A percentile compares a stretch with the other conserved stretches of the same genome.
phyloP scores from a whole-genome alignment of 2,888 invertebrate genomes.

The Polyommatus icarus region DNA sequence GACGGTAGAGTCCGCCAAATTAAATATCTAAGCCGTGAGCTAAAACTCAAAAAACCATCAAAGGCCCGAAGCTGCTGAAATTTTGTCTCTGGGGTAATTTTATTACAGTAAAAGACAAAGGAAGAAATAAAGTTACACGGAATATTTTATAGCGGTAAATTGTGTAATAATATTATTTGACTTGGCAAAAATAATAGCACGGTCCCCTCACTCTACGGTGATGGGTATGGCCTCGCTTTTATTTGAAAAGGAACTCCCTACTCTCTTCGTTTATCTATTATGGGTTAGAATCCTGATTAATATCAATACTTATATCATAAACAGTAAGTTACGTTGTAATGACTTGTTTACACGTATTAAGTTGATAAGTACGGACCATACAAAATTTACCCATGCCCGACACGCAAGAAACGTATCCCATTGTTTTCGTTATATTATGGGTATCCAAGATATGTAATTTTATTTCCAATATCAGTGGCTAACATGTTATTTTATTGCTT shows the following conservation, averaged over 20 bases:
- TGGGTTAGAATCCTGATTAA: too few relatives aligned
- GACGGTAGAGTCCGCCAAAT: slow-evolving; percentile 15
- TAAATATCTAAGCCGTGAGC: slow-evolving; percentile 24
- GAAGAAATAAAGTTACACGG: background rate
- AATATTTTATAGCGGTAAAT: background rate
- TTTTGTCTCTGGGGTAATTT: slow-evolving; percentile 15
- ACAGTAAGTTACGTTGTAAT: too few relatives aligned
- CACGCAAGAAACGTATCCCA: too few relatives aligned
- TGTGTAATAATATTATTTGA: background rate
- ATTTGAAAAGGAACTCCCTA: background rate
- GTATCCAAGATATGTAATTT: too few relatives aligned
- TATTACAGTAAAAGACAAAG: slow-evolving; percentile 5
- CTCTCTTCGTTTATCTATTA: too few relatives aligned
- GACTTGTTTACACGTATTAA: too few relatives aligned
- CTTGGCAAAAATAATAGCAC: background rate
- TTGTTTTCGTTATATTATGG: too few relatives aligned
- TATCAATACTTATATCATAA: too few relatives aligned
- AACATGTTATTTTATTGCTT: too few relatives aligned
- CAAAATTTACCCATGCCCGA: too few relatives aligned
- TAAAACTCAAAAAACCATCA: slow-evolving; percentile 25
- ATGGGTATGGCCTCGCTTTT: background rate
- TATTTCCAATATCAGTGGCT: too few relatives aligned
- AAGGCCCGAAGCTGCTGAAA: slow-evolving; percentile 14
- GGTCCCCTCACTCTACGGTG: background rate
- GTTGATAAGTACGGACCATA: too few relatives aligned